phyloP scores from a whole-genome alignment of 2,113 vertebrate species.

The Azemiops feae region DNA sequence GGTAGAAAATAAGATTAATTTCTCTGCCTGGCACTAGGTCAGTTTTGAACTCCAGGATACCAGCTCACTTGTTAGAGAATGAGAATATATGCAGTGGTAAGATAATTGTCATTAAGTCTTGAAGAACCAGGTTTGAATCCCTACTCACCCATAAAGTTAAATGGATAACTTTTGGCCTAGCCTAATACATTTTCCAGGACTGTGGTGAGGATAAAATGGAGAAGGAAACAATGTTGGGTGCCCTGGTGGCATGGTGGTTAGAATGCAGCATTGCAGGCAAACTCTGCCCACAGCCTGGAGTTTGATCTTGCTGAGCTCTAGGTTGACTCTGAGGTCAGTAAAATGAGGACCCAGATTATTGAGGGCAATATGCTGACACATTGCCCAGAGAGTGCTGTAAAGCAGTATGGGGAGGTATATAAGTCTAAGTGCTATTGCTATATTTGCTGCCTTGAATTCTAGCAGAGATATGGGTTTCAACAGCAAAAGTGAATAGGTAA shows the following conservation, averaged over 20 bases:
- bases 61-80: background rate
- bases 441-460: background rate
- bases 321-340: background rate
- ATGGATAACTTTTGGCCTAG: background rate
- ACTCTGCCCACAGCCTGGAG: background rate
- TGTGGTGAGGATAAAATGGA: background rate
- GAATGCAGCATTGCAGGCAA: background rate
- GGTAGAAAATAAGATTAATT: background rate
- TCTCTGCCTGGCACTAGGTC: background rate
- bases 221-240: background rate
- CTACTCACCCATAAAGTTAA: background rate
- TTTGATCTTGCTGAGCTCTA: background rate
- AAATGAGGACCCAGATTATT: background rate
- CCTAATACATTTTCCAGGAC: background rate
- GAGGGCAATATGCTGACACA: background rate
- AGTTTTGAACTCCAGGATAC: background rate
- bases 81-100: background rate
- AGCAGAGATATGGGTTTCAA: background rate
- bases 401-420: background rate
- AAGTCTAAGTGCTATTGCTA: background rate
- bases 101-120: background rate
- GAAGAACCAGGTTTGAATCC: background rate
- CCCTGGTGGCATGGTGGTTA: background rate
- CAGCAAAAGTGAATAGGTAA: background rate
- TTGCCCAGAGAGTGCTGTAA: background rate